Evolutionary conservation across 1,140 invertebrate species (phyloP).

Genomic region (Trichogramma pretiosum): DNA sequence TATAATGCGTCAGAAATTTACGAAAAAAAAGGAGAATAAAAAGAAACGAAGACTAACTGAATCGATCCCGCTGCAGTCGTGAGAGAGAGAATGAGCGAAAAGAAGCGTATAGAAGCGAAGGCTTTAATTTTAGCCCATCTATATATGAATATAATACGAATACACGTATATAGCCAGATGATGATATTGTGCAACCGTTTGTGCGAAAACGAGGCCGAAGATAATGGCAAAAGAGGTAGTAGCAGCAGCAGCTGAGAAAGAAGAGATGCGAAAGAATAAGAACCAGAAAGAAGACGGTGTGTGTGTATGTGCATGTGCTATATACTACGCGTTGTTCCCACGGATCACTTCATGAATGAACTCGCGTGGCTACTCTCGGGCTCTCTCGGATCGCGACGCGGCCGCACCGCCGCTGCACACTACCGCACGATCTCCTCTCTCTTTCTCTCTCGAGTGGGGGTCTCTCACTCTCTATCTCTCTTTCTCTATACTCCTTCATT

Average conservation of each 20-base stretch:
- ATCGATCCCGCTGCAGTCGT: no score
- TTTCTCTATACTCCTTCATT: constrained; percentile 1
- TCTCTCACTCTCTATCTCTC: constrained; percentile 3
- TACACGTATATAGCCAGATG: no score
- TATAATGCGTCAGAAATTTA: no score
- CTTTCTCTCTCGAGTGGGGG: not conserved
- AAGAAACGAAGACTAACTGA: no score
- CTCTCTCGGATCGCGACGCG: constrained; percentile 26
- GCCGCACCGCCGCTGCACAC: not conserved
- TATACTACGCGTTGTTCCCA: constrained; percentile 42
- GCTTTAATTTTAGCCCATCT: no score
- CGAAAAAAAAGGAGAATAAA: no score
- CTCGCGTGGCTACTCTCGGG: constrained; percentile 42
- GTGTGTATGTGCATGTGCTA: no score
- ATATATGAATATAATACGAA: no score
- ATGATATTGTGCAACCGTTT: constrained; percentile 4
- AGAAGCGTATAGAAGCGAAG: no score
- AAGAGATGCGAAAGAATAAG: constrained; percentile 3
- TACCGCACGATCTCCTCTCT: constrained; percentile 6
- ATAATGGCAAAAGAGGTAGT: constrained; percentile 16
- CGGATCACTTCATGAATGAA: constrained; percentile 49
- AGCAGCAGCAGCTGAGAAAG: constrained; percentile 1
- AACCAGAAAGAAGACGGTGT: constrained; percentile 6
- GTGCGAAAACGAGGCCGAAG: constrained; percentile 19
- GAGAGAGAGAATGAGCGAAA: no score